phyloP scores from a whole-genome alignment of 2,113 vertebrate species.

The Caloenas nicobarica region DNA sequence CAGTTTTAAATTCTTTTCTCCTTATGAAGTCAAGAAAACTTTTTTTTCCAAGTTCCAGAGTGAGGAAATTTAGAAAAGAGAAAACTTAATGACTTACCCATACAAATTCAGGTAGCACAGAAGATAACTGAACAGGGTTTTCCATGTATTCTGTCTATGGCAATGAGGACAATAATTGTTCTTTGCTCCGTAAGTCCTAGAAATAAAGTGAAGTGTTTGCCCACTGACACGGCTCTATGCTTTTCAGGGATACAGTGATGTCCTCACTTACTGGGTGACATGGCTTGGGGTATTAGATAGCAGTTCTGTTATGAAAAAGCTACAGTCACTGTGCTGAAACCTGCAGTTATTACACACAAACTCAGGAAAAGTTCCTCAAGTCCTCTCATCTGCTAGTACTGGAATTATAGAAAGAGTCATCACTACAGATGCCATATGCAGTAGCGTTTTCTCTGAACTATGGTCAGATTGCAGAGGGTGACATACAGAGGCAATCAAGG shows the following conservation, averaged over 20 bases:
- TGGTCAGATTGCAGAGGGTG: not conserved
- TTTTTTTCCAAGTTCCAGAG: not conserved
- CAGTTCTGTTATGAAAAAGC: not conserved
- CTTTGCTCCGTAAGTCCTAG: not conserved
- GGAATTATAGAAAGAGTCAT: not conserved
- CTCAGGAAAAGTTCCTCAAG: not conserved
- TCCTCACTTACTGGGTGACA: not conserved
- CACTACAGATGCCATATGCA: not conserved
- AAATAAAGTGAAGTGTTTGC: not conserved
- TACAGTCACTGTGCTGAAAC: not conserved
- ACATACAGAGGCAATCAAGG: not conserved
- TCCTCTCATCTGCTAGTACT: not conserved
- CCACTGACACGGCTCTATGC: rapidly evolving
- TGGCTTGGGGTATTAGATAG: not conserved
- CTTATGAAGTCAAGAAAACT: not conserved
- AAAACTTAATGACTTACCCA: not conserved
- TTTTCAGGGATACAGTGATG: not conserved
- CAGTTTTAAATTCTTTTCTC: not conserved
- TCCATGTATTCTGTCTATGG: not conserved
- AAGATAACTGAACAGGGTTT: not conserved
- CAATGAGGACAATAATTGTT: not conserved
- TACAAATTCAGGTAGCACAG: not conserved
- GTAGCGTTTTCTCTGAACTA: not conserved
- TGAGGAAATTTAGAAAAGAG: not conserved
- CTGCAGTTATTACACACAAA: not conserved